A percentile compares a stretch with the other conserved stretches of the same genome.
Conservation (phyloP, 1,140 invertebrate species). For the Thaumetopoea pityocampa region DNA sequence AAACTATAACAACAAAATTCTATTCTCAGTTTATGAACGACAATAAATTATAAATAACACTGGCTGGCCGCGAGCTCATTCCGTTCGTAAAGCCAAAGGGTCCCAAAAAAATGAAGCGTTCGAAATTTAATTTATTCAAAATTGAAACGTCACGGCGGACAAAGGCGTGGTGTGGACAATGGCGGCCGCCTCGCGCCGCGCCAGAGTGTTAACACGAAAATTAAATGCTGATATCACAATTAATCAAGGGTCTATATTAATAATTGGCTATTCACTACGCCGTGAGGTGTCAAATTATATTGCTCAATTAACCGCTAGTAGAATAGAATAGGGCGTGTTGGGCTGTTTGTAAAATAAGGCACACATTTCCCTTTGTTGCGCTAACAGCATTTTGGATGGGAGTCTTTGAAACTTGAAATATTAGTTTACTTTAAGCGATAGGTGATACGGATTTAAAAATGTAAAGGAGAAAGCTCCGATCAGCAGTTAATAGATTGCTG, state of each 20-base stretch:
- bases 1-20: constrained; percentile 42
- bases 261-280: constrained; percentile 72
- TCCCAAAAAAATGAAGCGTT: constrained; percentile 70
- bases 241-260: constrained; percentile 74
- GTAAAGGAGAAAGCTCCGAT: too few relatives aligned
- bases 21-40: constrained; percentile 55
- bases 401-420: background rate
- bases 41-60: constrained; percentile 70
- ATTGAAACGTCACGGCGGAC: constrained; percentile 72
- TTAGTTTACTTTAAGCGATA: too few relatives aligned
- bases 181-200: constrained; percentile 33
- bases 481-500: too few relatives aligned
- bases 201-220: constrained; percentile 72
- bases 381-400: constrained; percentile 1
- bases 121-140: constrained; percentile 76
- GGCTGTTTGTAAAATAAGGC: constrained; percentile 48
- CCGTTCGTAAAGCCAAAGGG: constrained; percentile 45
- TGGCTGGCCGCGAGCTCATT: constrained; percentile 60
- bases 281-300: constrained; percentile 73
- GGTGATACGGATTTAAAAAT: too few relatives aligned
- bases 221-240: constrained; percentile 75
- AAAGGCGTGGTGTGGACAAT: constrained; percentile 61
- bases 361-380: constrained; percentile 1
- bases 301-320: constrained; percentile 68
- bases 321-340: constrained; percentile 64